These are phyloP conservation scores for Acropternis orthonyx DNA, from an alignment of 2,797 vertebrate genomes.

Conservation along the genomic window DNA sequence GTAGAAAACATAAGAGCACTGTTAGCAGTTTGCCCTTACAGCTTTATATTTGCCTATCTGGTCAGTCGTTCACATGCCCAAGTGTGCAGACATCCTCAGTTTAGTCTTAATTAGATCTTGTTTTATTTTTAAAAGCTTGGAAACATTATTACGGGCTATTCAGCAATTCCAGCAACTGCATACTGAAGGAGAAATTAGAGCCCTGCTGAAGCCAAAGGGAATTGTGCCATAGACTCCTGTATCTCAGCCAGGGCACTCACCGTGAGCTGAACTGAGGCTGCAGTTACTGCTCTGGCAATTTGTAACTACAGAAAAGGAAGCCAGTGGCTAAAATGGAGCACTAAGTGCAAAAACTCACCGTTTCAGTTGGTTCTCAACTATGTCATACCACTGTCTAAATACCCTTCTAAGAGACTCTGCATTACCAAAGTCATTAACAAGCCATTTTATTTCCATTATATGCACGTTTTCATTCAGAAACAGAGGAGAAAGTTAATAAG, in stretches of 20 bases:
- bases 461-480: conserved; percentile 21
- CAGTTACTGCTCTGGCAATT: neutral
- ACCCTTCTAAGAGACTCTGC: neutral
- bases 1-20: neutral
- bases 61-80: neutral
- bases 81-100: neutral
- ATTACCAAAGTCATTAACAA: conserved; percentile 44
- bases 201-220: neutral
- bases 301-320: neutral
- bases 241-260: neutral
- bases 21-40: neutral
- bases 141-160: neutral
- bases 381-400: neutral
- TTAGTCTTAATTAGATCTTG: neutral
- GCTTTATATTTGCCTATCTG: neutral
- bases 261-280: neutral
- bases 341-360: neutral
- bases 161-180: neutral
- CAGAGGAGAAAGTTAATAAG: conserved; percentile 32
- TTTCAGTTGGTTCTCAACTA: neutral
- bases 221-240: neutral
- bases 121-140: neutral
- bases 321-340: neutral
- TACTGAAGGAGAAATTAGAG: neutral
- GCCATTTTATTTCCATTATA: conserved; percentile 49